phyloP scores from a whole-genome alignment of 2,888 invertebrate genomes.

The Gibbula magus region DNA sequence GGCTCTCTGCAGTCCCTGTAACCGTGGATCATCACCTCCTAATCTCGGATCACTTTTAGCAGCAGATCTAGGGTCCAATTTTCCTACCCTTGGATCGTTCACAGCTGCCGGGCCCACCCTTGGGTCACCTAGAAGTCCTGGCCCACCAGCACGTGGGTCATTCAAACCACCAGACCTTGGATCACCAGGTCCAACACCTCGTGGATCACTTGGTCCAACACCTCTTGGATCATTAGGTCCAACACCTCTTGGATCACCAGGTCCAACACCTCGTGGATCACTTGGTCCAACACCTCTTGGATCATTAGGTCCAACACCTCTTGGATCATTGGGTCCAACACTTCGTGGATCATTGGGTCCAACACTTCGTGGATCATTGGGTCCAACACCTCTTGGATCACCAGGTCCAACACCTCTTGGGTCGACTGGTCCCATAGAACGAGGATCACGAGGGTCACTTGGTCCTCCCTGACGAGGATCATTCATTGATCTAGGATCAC shows the following conservation, averaged over 20 bases:
- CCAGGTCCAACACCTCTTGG: too few relatives aligned
- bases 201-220: not conserved
- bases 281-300: not conserved
- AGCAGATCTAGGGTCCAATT: not conserved
- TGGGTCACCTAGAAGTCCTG: constrained; percentile 2
- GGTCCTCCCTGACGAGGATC: too few relatives aligned
- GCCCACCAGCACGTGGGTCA: not conserved
- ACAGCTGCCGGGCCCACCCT: not conserved
- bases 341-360: too few relatives aligned
- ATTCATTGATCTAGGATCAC: constrained; percentile 12
- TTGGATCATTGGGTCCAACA: constrained; percentile 27
- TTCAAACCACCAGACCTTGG: constrained; percentile 2
- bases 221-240: not conserved
- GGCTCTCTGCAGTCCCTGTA: not conserved
- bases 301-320: constrained; percentile 27
- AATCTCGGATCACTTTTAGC: not conserved
- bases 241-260: not conserved
- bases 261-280: not conserved
- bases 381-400: too few relatives aligned
- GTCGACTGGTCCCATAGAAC: too few relatives aligned
- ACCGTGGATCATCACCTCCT: not conserved
- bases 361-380: too few relatives aligned
- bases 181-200: not conserved
- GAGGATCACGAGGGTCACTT: too few relatives aligned
- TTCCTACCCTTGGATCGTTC: not conserved